Evolutionary conservation across 1,140 invertebrate genomes (phyloP).

Genomic region (Papilio helenus): DNA sequence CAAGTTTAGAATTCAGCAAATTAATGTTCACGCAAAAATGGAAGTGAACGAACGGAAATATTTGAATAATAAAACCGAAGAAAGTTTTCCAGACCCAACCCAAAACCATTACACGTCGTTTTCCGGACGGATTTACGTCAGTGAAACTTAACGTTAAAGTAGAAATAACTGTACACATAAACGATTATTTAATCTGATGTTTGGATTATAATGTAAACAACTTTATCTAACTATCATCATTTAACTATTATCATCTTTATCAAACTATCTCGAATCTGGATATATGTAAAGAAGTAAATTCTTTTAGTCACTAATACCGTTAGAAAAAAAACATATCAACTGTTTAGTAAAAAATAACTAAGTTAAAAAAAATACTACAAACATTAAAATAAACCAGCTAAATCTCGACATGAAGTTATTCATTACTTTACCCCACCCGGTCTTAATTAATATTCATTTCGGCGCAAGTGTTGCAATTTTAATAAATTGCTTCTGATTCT

Average conservation of each 20-base stretch:
- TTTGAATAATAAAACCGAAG: conserved; percentile 15
- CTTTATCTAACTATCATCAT: too few species aligned
- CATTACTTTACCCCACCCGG: neutral
- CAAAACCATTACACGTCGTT: neutral
- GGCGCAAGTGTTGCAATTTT: conserved; percentile 16
- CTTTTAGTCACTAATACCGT: too few species aligned
- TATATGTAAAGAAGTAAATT: too few species aligned
- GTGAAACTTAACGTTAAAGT: neutral
- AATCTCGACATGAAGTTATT: neutral
- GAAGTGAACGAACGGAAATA: conserved; percentile 8
- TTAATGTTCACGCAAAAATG: neutral
- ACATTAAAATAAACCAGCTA: too few species aligned
- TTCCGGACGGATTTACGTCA: conserved; percentile 11
- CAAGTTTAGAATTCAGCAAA: neutral
- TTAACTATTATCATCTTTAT: too few species aligned
- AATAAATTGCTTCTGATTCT: neutral
- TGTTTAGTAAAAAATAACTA: too few species aligned
- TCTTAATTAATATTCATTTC: neutral
- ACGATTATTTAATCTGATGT: neutral
- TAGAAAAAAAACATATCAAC: too few species aligned
- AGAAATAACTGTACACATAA: neutral
- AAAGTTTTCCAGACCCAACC: conserved; percentile 15
- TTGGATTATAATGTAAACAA: too few species aligned
- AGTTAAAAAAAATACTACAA: too few species aligned
- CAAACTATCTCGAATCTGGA: too few species aligned